Base-by-base conservation (phyloP, 2,888 invertebrate species). In the Chrysodeixis includens region DNA sequence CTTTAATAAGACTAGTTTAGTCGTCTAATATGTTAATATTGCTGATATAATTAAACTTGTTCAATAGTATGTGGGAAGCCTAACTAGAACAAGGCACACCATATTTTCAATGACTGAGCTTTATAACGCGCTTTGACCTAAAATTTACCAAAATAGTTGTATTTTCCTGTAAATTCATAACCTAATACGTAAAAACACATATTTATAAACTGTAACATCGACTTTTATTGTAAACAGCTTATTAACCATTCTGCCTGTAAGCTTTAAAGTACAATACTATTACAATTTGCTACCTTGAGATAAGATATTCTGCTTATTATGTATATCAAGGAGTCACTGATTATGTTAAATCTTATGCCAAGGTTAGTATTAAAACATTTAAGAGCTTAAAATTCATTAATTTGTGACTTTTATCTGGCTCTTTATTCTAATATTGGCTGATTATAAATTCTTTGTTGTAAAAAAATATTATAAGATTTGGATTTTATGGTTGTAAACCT, bases 1-100 rank as follows among this genome's bases (percentile, higher is more conserved):
- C 46, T 12, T 49, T 18, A 10, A 20, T 49, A 10, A 10, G 10
- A 49, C 12, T 20, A 20, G 3, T 5, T n/a, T 30, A 1, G 16
- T 7, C 1, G 40, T 7, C 26, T 57, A 7, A 8, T 18, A 40
- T 30, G 30, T 1, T 40, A 59, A 46, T 54, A 49, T 0, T 5
- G 8, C 5, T 35, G 20, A 10, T 44, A 46, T 3, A 20, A 12
- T 54, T 22, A 5, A 30, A 40, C 44, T 9, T 35, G 14, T 49
- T 46, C 14, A 66, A 56, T 53, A 22, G 56, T 44, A 20, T 14
- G 30, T 46, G 44, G 61, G 56, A 72, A 61, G 22, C 53, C 32
- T 58, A 62, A 76, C 16, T 71, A 16, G 72, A 57, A 10, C 66
- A 64, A 18, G 40, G 26, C 10, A 26, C 20, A 6, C 46, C 20